These are phyloP conservation scores for Cyphomyrus plagiostoma DNA, from an alignment of 2,113 vertebrate species.

Conservation along the genomic window DNA sequence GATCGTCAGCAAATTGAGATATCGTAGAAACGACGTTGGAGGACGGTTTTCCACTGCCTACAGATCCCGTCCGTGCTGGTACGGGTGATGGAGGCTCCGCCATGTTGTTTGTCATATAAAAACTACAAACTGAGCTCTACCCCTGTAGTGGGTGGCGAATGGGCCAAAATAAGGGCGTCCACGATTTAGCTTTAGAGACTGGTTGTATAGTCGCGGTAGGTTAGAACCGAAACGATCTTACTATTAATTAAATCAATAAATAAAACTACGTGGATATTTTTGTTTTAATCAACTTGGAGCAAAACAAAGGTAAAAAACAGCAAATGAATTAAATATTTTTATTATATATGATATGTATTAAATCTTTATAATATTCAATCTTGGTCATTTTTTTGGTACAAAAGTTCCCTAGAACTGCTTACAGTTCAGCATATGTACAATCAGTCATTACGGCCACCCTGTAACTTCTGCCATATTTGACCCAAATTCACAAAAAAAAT, in stretches of 20 bases:
- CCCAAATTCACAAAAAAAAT: background rate
- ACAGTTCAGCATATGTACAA: conserved; percentile 28
- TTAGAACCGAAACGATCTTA: background rate
- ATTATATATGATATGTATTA: conserved; percentile 41
- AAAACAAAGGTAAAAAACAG: background rate
- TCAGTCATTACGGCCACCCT: conserved; percentile 10
- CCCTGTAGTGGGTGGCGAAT: conserved; percentile 12
- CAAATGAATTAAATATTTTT: conserved; percentile 19
- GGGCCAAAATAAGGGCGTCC: conserved; percentile 1
- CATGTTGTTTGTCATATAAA: conserved; percentile 59
- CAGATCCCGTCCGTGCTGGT: conserved; percentile 23
- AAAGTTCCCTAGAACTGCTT: conserved; percentile 26
- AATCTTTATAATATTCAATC: conserved; percentile 31
- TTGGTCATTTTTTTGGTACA: conserved; percentile 32
- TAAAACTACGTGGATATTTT: background rate
- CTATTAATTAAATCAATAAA: background rate
- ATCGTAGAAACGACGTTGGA: conserved; percentile 51
- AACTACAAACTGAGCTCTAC: conserved; percentile 37
- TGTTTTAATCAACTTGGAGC: background rate
- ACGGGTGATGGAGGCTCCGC: conserved; percentile 26
- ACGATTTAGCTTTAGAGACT: background rate
- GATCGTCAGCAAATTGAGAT: conserved; percentile 55
- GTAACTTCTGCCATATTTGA: background rate
- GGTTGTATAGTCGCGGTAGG: background rate
- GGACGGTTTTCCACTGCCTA: background rate